Evolutionary conservation across 2,113 vertebrate genomes (phyloP), one percentile per base, ranked within the genome.

Genomic region (Chionomys nivalis): DNA sequence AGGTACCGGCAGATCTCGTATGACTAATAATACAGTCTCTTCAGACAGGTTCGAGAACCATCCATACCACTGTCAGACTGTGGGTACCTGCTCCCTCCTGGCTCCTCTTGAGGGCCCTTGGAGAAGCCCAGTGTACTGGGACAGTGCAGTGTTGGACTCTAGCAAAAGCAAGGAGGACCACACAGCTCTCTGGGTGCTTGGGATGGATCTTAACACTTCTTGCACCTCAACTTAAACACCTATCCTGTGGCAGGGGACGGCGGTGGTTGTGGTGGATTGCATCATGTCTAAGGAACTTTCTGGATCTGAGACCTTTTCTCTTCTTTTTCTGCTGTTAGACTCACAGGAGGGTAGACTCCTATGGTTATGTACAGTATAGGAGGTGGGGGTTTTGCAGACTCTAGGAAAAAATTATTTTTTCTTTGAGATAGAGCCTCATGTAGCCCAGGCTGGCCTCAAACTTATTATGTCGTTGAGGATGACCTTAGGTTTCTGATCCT

Each of bases 21-120:
- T 95, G 97, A 97, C 98, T 97, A 94, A 96, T 91, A 96, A 77
- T 70, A 91, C 95, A 91, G 98, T 97, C 97, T 90, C 91, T 97
- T 94, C 96, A 96, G 93, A 98, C 91, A 93, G 94, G 96, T 97
- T 97, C 90, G 47, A 75, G 94, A 98, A 89, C 93, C 93, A 81
- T 86, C 91, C 91, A 58, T 91, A 85, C 63, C 93, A 85, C 96
- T 95, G 72, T 49, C 75, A 26, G 70, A 73, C 96, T 94, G 87
- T 93, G 96, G 92, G 97, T 94, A 55, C 86, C 89, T 91, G 86
- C 66, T 70, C 79, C 94, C 68, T 96, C 86, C 26, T 33, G 66
- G 65, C 68, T 77, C 2, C 0, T 31, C 1, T 76, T 65, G 39
- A 87, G 63, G n/a, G 89, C 28, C 58, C 65, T 85, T 19, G 9